Base-by-base conservation (phyloP, 2,797 vertebrate species). In the Bradypodion pumilum region DNA sequence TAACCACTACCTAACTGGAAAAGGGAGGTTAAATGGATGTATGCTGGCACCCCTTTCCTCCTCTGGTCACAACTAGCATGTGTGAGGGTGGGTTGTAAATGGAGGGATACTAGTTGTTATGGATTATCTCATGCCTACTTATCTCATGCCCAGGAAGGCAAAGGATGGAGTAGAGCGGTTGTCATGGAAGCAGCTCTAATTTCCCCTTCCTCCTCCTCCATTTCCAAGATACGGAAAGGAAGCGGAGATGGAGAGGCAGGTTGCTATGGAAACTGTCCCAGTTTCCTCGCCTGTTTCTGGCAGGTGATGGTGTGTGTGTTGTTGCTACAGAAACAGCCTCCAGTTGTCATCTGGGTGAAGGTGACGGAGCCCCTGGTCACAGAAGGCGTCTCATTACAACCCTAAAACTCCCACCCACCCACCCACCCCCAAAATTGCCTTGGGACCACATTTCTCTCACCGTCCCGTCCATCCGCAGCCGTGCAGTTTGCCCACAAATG, bases 261-360 rank as follows among this genome's bases (percentile, higher is more conserved):
- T 88, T 88, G 65, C 87, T 77, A 88, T 88, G 49, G 81, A 59
- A 77, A 86, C 81, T 40, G 80, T 76, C 75, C 83, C 80, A 82
- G 74, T 75, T 74, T 81, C 72, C 78, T 35, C 21, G 65, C 74
- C 52, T 68, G 7, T 75, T 68, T 52, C 85, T 80, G 83, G 72
- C 84, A 87, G 81, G 78, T 87, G 86, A 66, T 84, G 74, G 78
- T 56, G 42, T 74, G 32, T 56, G 78, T 46, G 49, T 19, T n/a
- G 74, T 81, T 59, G 37, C 86, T 27, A 87, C 68, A 59, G 86
- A 65, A 81, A 87, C 79, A 44, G 74, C 68, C 74, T 70, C 82
- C 16, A 66, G 78, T 56, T 87, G 82, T 81, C 78, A 63, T 65
- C 66, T 42, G 52, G 9, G 46, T 46, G 79, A 84, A 76, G 86